phyloP scores from a whole-genome alignment of 1,140 invertebrate genomes.

The Diplogasteroides magnus region DNA sequence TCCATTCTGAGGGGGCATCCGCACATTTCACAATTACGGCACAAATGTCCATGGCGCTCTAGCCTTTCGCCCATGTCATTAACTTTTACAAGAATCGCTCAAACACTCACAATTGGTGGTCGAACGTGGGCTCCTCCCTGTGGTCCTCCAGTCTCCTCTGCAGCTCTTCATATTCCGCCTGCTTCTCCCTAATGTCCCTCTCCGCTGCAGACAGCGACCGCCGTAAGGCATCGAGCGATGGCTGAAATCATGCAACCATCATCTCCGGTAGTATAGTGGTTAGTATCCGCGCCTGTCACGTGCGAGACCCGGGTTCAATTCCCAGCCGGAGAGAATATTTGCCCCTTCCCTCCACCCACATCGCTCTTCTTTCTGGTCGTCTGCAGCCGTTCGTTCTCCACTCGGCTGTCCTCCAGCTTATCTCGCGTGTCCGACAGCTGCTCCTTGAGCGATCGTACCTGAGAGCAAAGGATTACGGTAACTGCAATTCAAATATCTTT shows the following conservation, averaged over 20 bases:
- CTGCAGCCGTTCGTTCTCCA: not conserved
- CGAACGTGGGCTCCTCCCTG: no score
- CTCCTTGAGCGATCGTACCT: not conserved
- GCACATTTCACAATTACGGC: no score
- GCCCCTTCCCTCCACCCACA: no score
- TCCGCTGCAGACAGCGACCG: not conserved
- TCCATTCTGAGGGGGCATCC: no score
- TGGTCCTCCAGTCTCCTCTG: not conserved
- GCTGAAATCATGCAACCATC: no score
- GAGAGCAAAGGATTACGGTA: not conserved
- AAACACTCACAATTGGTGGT: no score
- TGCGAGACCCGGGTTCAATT: slow-evolving; percentile 49
- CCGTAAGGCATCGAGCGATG: not conserved
- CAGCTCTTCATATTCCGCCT: not conserved
- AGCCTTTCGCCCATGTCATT: no score
- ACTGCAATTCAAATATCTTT: no score
- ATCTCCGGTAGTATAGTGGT: slow-evolving; percentile 42
- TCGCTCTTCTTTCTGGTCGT: no score
- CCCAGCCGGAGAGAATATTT: slow-evolving; percentile 38
- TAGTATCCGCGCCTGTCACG: slow-evolving; percentile 46
- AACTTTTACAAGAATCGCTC: no score
- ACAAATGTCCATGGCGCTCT: no score
- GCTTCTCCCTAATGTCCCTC: not conserved
- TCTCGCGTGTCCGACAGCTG: not conserved
- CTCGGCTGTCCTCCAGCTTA: not conserved